Percentiles rank a stretch among this genome's conserved stretches.
These are phyloP conservation scores for Charanyca ferruginea DNA, from an alignment of 2,888 invertebrate genomes.

Conservation along the genomic window DNA sequence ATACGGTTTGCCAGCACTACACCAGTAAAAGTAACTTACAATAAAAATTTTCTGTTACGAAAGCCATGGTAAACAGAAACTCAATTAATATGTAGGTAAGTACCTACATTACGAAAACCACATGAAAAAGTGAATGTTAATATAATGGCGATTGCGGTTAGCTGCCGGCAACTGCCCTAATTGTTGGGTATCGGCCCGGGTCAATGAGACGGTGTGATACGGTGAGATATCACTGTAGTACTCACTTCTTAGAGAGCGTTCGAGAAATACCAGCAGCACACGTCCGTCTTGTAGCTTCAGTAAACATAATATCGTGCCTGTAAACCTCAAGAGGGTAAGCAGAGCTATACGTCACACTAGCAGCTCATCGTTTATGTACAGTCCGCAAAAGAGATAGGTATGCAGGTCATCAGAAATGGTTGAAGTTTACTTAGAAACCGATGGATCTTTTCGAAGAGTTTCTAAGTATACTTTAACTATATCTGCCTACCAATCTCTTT, in stretches of 20 bases:
- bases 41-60: conserved; percentile 35
- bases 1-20: neutral
- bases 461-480: too few relatives aligned
- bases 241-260: neutral
- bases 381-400: too few relatives aligned
- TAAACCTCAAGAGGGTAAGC: too few relatives aligned
- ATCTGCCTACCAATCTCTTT: too few relatives aligned
- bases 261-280: neutral
- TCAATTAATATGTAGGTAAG: conserved; percentile 55
- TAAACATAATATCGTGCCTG: too few relatives aligned
- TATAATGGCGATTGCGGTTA: conserved; percentile 47
- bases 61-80: conserved; percentile 49
- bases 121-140: conserved; percentile 60
- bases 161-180: conserved; percentile 36
- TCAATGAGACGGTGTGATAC: conserved; percentile 49
- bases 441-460: too few relatives aligned
- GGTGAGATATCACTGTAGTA: neutral
- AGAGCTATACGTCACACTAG: too few relatives aligned
- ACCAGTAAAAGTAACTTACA: conserved; percentile 40
- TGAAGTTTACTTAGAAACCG: too few relatives aligned
- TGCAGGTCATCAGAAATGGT: too few relatives aligned
- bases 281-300: neutral
- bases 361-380: too few relatives aligned
- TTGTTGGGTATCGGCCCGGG: conserved; percentile 38
- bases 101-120: conserved; percentile 34